A percentile compares a stretch with the other conserved stretches of the same genome.
Evolutionary conservation across 2,797 vertebrate species (phyloP).

Genomic region (Otolemur crassicaudatus): DNA sequence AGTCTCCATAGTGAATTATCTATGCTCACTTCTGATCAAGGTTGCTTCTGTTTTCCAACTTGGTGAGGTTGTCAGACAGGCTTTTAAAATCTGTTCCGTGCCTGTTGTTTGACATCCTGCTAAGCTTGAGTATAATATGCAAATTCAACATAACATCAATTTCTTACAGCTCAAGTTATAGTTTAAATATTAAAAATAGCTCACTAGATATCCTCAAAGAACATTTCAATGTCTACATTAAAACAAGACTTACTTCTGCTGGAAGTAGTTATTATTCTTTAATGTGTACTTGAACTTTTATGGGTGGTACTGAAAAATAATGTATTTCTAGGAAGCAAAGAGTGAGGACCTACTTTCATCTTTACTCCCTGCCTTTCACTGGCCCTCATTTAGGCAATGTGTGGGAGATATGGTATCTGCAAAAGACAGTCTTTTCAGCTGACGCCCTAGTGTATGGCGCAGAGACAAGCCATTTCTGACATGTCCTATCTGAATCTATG

Average conservation of each 20-base stretch:
- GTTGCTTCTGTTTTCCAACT: not conserved
- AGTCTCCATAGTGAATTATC: not conserved
- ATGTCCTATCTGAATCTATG: not conserved
- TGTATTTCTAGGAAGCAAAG: not conserved
- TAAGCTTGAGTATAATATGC: not conserved
- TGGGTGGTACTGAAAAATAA: not conserved
- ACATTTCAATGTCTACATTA: not conserved
- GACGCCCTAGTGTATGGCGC: not conserved
- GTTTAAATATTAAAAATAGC: slow-evolving; percentile 36
- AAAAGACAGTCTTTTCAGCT: not conserved
- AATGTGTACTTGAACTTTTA: not conserved
- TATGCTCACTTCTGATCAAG: not conserved
- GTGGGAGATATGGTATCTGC: not conserved
- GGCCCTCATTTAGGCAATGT: not conserved
- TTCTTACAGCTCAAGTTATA: slow-evolving; percentile 30
- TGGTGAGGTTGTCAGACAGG: not conserved
- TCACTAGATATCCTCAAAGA: not conserved
- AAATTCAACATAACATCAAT: not conserved
- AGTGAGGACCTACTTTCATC: not conserved
- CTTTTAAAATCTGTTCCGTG: not conserved
- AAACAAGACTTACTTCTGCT: not conserved
- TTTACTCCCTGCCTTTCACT: not conserved
- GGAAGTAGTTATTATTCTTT: not conserved
- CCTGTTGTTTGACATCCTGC: not conserved
- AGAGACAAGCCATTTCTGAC: not conserved